These are phyloP conservation scores for Mobula birostris DNA, from an alignment of 2,113 vertebrate genomes.

Conservation along the genomic window DNA sequence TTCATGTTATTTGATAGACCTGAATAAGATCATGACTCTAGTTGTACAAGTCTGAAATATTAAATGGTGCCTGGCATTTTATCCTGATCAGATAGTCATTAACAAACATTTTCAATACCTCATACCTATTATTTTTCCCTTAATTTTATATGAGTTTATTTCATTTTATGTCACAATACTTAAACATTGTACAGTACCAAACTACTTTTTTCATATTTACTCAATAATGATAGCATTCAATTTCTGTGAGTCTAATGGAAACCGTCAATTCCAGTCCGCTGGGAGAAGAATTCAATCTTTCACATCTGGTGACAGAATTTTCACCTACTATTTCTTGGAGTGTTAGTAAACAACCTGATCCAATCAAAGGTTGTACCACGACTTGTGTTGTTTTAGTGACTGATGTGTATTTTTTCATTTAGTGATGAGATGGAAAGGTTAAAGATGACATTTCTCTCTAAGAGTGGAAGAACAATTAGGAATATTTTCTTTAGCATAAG, in stretches of 20 bases:
- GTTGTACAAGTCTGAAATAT: background rate
- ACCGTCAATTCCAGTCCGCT: background rate
- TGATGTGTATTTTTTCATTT: background rate
- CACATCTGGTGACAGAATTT: background rate
- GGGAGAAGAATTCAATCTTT: conserved; percentile 15
- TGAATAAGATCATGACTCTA: background rate
- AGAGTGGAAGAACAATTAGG: background rate
- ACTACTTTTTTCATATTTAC: background rate
- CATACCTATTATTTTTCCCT: background rate
- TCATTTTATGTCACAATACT: background rate
- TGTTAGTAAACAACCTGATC: background rate
- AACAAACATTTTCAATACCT: background rate
- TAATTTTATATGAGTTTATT: background rate
- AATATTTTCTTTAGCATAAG: background rate
- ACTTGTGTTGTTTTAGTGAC: background rate
- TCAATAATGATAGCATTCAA: background rate
- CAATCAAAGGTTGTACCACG: background rate
- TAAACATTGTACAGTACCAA: background rate
- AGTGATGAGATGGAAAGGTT: background rate
- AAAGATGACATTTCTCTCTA: background rate
- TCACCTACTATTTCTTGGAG: background rate
- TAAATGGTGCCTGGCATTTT: background rate
- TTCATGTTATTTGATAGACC: background rate
- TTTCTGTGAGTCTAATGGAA: background rate
- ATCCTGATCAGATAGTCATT: background rate